Evolutionary conservation across 1,140 invertebrate species (phyloP), one percentile per base, ranked within the genome.

Genomic region (Drosophila burlai): DNA sequence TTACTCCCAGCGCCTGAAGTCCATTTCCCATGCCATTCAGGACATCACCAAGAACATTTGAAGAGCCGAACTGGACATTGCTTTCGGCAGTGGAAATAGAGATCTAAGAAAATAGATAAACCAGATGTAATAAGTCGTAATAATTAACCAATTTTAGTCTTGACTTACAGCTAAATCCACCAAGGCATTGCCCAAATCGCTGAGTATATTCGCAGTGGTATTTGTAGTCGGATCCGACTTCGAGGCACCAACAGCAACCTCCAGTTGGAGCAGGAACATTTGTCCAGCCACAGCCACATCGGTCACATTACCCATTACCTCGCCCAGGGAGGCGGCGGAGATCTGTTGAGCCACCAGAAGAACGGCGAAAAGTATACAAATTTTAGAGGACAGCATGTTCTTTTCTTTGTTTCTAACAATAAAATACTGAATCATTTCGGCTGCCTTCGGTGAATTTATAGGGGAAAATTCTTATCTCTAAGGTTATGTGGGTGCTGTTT

Each of bases 211-310:
- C 15, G 54, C 54, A 6, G 21, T 55, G 15, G 36, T 24, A n/a
- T 55, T 55, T 24, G 54, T 55, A 1, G 34, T 24, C 2, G 54
- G 24, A n/a, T 40, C 21, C 21, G 13, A 4, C 3, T 55, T 55
- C 9, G 54, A 26, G 13, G 54, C 54, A 11, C 54, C 54, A 38
- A 55, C 54, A 24, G 54, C 54, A 3, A 55, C 21, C 21, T 55
- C 54, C 15, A 55, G 34, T 40, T 55, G 54, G 2, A 55, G 54
- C 8, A 55, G 15, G 34, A 55, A 55, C 34, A n/a, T 55, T 5
- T 55, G 54, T 6, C 54, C 54, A 40, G 34, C 21, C 54, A 55
- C 54, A 40, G 54, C 54, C 34, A 55, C 54, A 40, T 55, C 34
- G 34, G 54, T 55, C 15, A 55, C 54, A 55, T 55, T 55, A 6